These are phyloP conservation scores for Bos javanicus DNA, from an alignment of 2,113 vertebrate genomes.

Conservation along the genomic window DNA sequence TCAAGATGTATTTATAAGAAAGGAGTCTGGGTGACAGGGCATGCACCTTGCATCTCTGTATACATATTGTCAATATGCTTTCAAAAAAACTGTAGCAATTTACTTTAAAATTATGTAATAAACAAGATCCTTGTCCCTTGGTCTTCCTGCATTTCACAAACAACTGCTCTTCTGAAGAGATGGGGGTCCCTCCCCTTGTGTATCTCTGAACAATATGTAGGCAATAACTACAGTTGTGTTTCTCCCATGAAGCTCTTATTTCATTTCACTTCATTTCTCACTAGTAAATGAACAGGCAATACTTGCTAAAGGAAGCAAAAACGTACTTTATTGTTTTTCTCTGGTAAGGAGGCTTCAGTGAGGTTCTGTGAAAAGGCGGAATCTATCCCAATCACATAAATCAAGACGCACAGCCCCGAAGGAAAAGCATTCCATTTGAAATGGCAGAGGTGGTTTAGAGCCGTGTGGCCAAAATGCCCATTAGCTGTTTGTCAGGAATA, in stretches of 20 bases:
- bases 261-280: not conserved
- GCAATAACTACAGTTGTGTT: not conserved
- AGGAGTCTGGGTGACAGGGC: not conserved
- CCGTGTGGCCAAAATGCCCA: conserved; percentile 52
- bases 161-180: not conserved
- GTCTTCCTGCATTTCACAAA: not conserved
- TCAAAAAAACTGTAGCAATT: not conserved
- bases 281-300: not conserved
- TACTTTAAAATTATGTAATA: not conserved
- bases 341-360: not conserved
- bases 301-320: conserved; percentile 11
- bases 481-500: conserved; percentile 57
- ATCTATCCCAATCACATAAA: not conserved
- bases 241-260: not conserved
- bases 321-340: not conserved
- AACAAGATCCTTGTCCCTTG: not conserved
- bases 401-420: not conserved
- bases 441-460: not conserved
- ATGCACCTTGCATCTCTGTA: not conserved
- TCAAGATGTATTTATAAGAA: not conserved
- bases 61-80: not conserved
- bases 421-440: not conserved
- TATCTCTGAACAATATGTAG: too few species aligned
- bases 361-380: not conserved
- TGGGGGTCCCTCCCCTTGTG: fast-evolving